phyloP scores from a whole-genome alignment of 64 coral and sea anemone species.

The Cladopsammia gracilis region DNA sequence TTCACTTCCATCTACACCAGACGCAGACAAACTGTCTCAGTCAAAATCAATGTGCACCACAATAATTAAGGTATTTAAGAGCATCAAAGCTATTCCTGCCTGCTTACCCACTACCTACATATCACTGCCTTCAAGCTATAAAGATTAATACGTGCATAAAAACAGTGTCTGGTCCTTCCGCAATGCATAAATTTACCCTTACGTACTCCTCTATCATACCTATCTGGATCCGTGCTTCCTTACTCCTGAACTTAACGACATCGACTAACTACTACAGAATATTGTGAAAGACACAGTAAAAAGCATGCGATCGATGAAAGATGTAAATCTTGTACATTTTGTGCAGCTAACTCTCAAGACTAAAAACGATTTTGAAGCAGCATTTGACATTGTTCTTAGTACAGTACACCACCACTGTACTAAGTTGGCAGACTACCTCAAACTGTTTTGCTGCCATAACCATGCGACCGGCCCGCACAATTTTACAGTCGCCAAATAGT shows the following conservation, averaged over 20 bases:
- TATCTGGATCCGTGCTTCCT: slow-evolving; percentile 74
- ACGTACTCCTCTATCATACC: slow-evolving; percentile 78
- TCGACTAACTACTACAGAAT: slow-evolving; percentile 63
- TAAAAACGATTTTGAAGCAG: slow-evolving; percentile 68
- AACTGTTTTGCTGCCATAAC: slow-evolving; percentile 46
- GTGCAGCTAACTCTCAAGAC: slow-evolving; percentile 68
- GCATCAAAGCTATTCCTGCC: slow-evolving; percentile 35
- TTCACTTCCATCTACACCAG: slow-evolving; percentile 64
- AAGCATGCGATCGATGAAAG: slow-evolving; percentile 64
- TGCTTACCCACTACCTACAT: slow-evolving; percentile 27
- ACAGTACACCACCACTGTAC: too few species aligned
- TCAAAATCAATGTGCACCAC: slow-evolving; percentile 67
- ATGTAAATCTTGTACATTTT: slow-evolving; percentile 73
- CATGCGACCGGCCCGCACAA: slow-evolving; percentile 74
- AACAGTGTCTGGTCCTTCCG: slow-evolving; percentile 47
- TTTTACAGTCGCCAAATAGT: slow-evolving; percentile 65
- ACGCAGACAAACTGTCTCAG: slow-evolving; percentile 29
- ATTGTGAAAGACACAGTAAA: slow-evolving; percentile 56
- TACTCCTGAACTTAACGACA: slow-evolving; percentile 61
- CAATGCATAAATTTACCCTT: slow-evolving; percentile 58
- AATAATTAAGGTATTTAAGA: slow-evolving; percentile 69
- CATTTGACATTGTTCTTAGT: slow-evolving; percentile 63
- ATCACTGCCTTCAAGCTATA: slow-evolving; percentile 32
- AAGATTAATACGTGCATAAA: slow-evolving; percentile 28
- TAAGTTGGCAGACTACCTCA: slow-evolving; percentile 46